These are phyloP conservation scores for Nemotelus pantherinus DNA, from an alignment of 2,888 invertebrate species.

Conservation along the genomic window DNA sequence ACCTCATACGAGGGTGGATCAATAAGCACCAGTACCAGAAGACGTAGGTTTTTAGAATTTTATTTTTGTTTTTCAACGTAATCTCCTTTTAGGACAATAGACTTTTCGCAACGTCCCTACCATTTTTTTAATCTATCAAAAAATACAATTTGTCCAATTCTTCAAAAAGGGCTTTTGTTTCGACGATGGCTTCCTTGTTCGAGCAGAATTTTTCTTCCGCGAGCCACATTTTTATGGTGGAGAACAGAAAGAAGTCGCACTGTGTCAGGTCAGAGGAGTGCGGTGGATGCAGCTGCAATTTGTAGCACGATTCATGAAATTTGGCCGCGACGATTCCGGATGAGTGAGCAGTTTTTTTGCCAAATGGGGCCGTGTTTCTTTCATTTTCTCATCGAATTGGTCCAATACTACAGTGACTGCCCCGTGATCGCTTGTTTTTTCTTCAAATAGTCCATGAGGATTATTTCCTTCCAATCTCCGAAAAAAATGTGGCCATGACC, in stretches of 20 bases:
- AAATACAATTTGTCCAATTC: not conserved
- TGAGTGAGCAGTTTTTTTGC: not conserved
- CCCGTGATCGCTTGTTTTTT: not conserved
- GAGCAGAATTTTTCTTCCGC: not conserved
- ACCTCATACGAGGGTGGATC: not conserved
- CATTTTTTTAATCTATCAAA: not conserved
- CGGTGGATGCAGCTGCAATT: too few species aligned
- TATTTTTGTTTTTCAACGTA: not conserved
- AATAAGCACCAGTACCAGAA: not conserved
- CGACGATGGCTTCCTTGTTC: too few species aligned
- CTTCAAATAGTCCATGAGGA: not conserved
- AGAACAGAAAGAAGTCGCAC: not conserved
- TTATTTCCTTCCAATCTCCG: not conserved
- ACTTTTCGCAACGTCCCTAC: too few species aligned
- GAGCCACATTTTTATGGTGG: not conserved
- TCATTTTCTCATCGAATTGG: not conserved
- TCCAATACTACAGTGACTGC: too few species aligned
- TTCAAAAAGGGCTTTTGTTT: not conserved
- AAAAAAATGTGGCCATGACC: not conserved
- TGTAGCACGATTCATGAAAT: too few species aligned
- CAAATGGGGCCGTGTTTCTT: not conserved
- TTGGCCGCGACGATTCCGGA: too few species aligned
- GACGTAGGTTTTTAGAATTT: not conserved
- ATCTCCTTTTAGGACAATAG: not conserved
- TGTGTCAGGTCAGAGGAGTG: not conserved